These are phyloP conservation scores for Scomber scombrus DNA, from an alignment of 2,113 vertebrate species.

Conservation along the genomic window DNA sequence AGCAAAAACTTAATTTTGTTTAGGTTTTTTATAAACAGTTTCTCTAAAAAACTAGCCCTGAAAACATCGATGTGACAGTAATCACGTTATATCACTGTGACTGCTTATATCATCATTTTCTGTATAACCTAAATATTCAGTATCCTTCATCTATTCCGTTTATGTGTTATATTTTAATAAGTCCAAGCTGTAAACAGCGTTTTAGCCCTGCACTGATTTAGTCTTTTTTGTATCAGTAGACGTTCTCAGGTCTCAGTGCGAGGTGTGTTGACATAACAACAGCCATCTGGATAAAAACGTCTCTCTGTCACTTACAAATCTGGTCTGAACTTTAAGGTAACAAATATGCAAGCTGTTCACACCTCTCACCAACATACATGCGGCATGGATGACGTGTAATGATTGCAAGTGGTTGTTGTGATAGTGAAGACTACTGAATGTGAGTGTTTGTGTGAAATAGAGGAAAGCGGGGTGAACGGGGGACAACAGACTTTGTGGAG, in stretches of 20 bases:
- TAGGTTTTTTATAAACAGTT: too few relatives aligned
- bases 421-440: constrained; percentile 34
- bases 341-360: constrained; percentile 74
- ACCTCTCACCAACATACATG: constrained; percentile 63
- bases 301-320: constrained; percentile 63
- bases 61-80: too few relatives aligned
- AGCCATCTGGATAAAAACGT: constrained; percentile 71
- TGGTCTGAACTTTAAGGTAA: constrained; percentile 66
- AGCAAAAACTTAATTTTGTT: too few relatives aligned
- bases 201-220: neutral
- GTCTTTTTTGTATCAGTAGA: neutral
- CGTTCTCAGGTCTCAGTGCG: constrained; percentile 43
- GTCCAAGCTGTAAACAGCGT: constrained; percentile 8
- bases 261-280: constrained; percentile 57
- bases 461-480: constrained; percentile 23
- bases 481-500: constrained; percentile 55
- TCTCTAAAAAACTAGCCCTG: too few relatives aligned
- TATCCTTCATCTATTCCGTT: neutral
- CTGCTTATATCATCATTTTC: neutral
- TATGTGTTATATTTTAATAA: neutral
- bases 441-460: constrained; percentile 16
- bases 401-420: constrained; percentile 48
- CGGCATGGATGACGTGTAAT: constrained; percentile 60
- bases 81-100: neutral
- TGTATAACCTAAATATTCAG: neutral